Evolutionary conservation across 1,140 invertebrate species (phyloP).

Genomic region (Hirudo medicinalis): DNA sequence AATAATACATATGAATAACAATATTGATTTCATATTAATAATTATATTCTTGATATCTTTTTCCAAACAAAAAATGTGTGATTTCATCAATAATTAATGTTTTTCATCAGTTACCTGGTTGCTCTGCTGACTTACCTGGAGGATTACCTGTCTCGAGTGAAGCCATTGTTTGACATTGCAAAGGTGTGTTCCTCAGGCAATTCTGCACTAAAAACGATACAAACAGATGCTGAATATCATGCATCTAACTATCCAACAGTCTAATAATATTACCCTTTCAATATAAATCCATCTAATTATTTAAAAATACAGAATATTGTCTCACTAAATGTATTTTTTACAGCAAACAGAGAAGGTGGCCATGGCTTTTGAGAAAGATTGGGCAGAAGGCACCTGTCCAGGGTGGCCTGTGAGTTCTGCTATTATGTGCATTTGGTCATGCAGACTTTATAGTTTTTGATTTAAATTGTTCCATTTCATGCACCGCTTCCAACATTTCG

Average conservation of each 20-base stretch:
- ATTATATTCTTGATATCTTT: too few species aligned
- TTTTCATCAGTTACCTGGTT: slow-evolving; percentile 55
- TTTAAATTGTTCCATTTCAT: too few species aligned
- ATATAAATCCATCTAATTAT: not conserved
- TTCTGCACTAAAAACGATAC: not conserved
- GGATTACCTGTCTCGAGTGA: slow-evolving; percentile 69
- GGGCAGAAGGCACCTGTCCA: slow-evolving; percentile 73
- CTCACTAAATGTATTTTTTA: slow-evolving; percentile 20
- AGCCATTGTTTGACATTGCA: slow-evolving; percentile 75
- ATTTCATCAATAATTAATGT: not conserved
- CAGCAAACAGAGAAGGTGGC: slow-evolving; percentile 60
- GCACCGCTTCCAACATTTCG: too few species aligned
- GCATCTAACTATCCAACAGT: not conserved
- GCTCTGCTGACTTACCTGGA: slow-evolving; percentile 72
- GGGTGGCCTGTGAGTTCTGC: slow-evolving; percentile 69
- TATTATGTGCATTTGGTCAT: slow-evolving; percentile 9
- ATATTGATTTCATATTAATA: too few species aligned
- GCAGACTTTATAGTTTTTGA: not conserved
- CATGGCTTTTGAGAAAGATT: slow-evolving; percentile 72
- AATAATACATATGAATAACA: not conserved
- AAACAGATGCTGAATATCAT: too few species aligned
- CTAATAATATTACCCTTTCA: not conserved
- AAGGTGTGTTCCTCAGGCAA: slow-evolving; percentile 32
- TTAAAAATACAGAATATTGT: too few species aligned
- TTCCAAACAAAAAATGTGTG: too few species aligned